Base-by-base conservation (phyloP, 2,113 vertebrate genomes). In the Gracilinanus agilis region DNA sequence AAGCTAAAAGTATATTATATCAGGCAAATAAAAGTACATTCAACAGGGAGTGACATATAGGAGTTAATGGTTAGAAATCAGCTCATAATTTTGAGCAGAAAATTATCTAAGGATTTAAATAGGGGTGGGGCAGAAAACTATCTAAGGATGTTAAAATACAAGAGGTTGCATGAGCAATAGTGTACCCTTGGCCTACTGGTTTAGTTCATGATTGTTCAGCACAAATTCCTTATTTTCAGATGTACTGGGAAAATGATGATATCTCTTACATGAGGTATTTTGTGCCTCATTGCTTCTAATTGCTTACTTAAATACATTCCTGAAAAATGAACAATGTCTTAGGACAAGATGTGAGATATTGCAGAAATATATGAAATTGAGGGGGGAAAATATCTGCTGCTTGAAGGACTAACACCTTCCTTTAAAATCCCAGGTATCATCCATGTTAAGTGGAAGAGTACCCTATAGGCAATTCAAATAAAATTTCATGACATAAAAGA, bases 171-270 rank as follows among this genome's bases (percentile, higher is more conserved):
- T 96, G 55, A 55, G 23, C 88, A 53, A n/a, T 83, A 53, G 0
- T 88, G 7, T 91, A 7, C 27, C 94, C 90, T 97, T 61, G 56
- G 91, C 90, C 49, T 94, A 94, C 54, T 95, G 49, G 90, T 95
- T 97, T n/a, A 92, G 58, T 53, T 96, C 93, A 92, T 92, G 92
- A 92, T 58, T 96, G 94, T 93, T 88, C 91, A 93, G 93, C 92
- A 92, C 25, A 54, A 93, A 96, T 94, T 25, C 44, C 44, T 96
- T 97, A 93, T 94, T 98, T 97, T 97, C 29, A 61, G 90, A 97
- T 61, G 88, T 25, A 53, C 94, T 94, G 92, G 56, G 67, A 98
- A 98, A 97, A 98, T 97, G 96, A 97, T 97, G 75, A 91, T 96
- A 25, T 96, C 96, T 96, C 55, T 97, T 97, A 55, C 53, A 94